These are phyloP conservation scores for Ectemnius lituratus DNA, from an alignment of 2,888 invertebrate species.

Conservation along the genomic window DNA sequence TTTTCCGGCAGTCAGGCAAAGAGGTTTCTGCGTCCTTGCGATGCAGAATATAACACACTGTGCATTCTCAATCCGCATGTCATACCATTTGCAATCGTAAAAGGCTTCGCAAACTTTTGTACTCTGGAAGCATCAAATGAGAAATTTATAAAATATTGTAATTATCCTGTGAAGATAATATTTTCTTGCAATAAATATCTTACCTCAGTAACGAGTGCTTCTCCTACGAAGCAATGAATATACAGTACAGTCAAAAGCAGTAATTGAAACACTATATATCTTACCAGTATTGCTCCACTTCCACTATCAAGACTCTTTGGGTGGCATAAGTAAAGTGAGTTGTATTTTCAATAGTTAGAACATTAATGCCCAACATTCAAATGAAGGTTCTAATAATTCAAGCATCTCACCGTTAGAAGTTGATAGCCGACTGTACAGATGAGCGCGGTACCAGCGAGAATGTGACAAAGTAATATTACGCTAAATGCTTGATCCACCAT, in stretches of 20 bases:
- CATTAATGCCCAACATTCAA: not conserved
- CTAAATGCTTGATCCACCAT: constrained; percentile 56
- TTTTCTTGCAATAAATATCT: too few species aligned
- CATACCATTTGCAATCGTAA: constrained; percentile 79
- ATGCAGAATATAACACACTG: constrained; percentile 78
- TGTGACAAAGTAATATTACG: constrained; percentile 52
- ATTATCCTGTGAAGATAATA: not conserved
- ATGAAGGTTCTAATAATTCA: not conserved
- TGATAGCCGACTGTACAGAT: constrained; percentile 64
- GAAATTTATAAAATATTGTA: too few species aligned
- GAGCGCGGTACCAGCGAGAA: constrained; percentile 59
- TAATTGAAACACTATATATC: constrained; percentile 63
- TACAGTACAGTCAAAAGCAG: constrained; percentile 65
- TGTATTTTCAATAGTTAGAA: not conserved
- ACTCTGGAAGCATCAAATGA: constrained; percentile 74
- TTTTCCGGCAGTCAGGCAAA: constrained; percentile 80
- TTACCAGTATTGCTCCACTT: constrained; percentile 57
- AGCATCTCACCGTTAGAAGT: constrained; percentile 56
- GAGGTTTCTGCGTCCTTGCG: constrained; percentile 79
- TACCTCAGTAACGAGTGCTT: constrained; percentile 55
- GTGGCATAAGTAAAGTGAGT: not conserved
- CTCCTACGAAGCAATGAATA: constrained; percentile 66
- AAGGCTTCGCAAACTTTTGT: constrained; percentile 79
- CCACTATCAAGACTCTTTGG: constrained; percentile 51
- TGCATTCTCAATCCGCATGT: constrained; percentile 74